Evolutionary conservation across 2,113 vertebrate genomes (phyloP).

Genomic region (Monopterus albus): DNA sequence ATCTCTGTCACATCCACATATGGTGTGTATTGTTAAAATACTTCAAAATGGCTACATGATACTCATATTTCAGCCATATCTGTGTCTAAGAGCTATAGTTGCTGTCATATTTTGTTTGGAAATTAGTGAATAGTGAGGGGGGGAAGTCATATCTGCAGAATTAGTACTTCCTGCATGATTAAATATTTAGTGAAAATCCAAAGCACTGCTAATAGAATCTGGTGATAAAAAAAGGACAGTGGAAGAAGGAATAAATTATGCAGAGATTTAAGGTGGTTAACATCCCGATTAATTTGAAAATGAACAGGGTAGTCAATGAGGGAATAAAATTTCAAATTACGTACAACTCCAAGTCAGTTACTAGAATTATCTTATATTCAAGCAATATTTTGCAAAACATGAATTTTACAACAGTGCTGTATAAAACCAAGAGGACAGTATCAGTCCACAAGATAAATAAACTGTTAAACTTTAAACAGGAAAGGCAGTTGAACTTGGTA

Average conservation of each 20-base stretch:
- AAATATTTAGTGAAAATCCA: too few relatives aligned
- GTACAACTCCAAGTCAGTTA: conserved; percentile 24
- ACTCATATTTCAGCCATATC: not conserved
- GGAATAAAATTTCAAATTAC: conserved; percentile 5
- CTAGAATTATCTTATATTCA: conserved; percentile 40
- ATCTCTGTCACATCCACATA: not conserved
- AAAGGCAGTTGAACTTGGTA: conserved; percentile 10
- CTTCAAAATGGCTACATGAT: not conserved
- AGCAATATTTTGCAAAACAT: conserved; percentile 42
- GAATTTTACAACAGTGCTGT: conserved; percentile 51
- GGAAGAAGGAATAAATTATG: not conserved
- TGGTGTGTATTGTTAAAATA: not conserved
- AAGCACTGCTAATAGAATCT: not conserved
- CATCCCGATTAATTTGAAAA: not conserved
- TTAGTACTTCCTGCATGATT: too few relatives aligned
- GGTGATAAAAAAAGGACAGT: not conserved
- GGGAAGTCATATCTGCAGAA: too few relatives aligned
- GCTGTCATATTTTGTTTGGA: not conserved
- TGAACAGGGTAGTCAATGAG: not conserved
- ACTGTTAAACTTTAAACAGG: conserved; percentile 54
- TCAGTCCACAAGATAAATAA: conserved; percentile 65
- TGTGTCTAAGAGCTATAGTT: not conserved
- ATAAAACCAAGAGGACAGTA: conserved; percentile 59
- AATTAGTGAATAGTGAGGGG: conserved; percentile 1
- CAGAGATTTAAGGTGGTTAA: not conserved